phyloP scores from a whole-genome alignment of 2,797 vertebrate species.

The Cottoperca gobio region DNA sequence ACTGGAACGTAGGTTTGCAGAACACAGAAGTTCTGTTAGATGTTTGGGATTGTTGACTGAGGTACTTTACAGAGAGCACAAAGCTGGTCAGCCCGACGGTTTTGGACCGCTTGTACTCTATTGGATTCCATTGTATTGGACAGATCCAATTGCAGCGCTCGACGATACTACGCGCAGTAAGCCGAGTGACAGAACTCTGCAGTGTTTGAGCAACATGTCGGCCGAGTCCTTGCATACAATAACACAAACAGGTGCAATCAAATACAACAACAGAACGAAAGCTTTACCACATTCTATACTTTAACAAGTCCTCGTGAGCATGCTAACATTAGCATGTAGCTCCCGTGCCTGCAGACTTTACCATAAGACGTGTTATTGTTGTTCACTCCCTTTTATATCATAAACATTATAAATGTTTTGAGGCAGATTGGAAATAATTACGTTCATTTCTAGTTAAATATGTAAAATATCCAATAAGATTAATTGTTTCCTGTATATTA shows the following conservation, averaged over 20 bases:
- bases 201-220: conserved; percentile 1
- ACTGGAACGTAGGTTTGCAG: not conserved
- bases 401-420: not conserved
- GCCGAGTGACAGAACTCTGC: conserved; percentile 2
- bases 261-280: conserved; percentile 15
- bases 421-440: not conserved
- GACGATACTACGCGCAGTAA: not conserved
- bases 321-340: not conserved
- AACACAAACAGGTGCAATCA: conserved; percentile 1
- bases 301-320: too few relatives aligned
- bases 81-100: not conserved
- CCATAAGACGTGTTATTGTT: not conserved
- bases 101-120: conserved; percentile 12
- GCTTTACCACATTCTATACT: not conserved
- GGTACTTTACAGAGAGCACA: too few relatives aligned
- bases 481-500: not conserved
- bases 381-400: not conserved
- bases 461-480: not conserved
- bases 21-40: not conserved
- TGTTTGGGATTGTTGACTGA: not conserved
- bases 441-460: not conserved
- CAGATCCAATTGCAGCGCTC: conserved; percentile 5
- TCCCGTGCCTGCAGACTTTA: not conserved
- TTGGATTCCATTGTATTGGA: not conserved
- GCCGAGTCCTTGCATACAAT: conserved; percentile 10